A percentile compares a stretch with the other conserved stretches of the same genome.
phyloP scores from a whole-genome alignment of 2,797 vertebrate species.

The Salarias fasciatus region DNA sequence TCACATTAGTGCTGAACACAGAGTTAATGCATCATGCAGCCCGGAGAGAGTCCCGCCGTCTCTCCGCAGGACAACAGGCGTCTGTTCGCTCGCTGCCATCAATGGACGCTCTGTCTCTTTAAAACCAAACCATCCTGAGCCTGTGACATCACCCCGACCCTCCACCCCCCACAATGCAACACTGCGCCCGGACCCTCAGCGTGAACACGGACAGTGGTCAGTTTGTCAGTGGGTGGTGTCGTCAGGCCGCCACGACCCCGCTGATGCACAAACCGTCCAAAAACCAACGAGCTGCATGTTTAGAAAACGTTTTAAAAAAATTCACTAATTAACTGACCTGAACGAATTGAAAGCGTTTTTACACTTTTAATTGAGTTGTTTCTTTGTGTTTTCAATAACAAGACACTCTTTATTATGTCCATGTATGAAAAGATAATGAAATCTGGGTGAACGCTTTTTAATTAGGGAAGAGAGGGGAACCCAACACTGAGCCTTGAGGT shows the following conservation, averaged over 20 bases:
- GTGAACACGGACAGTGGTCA: conserved; percentile 15
- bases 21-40: conserved; percentile 82
- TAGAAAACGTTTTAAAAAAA: too few relatives aligned
- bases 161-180: conserved; percentile 57
- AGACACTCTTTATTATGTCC: too few relatives aligned
- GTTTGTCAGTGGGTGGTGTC: conserved; percentile 28
- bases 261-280: conserved; percentile 29
- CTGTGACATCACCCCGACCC: conserved; percentile 57
- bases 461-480: too few relatives aligned
- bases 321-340: too few relatives aligned
- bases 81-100: conserved; percentile 54
- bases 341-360: too few relatives aligned
- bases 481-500: too few relatives aligned
- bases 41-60: conserved; percentile 52
- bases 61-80: conserved; percentile 51
- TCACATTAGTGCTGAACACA: conserved; percentile 80
- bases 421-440: too few relatives aligned
- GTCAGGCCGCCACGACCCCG: conserved; percentile 13
- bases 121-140: conserved; percentile 27
- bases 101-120: conserved; percentile 54
- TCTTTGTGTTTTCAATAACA: too few relatives aligned
- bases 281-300: too few relatives aligned
- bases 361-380: too few relatives aligned
- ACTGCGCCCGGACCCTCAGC: conserved; percentile 16
- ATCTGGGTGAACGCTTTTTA: too few relatives aligned